Evolutionary conservation across 2,888 invertebrate species (phyloP), one percentile per base, ranked within the genome.

Genomic region (Achlya flavicornis): DNA sequence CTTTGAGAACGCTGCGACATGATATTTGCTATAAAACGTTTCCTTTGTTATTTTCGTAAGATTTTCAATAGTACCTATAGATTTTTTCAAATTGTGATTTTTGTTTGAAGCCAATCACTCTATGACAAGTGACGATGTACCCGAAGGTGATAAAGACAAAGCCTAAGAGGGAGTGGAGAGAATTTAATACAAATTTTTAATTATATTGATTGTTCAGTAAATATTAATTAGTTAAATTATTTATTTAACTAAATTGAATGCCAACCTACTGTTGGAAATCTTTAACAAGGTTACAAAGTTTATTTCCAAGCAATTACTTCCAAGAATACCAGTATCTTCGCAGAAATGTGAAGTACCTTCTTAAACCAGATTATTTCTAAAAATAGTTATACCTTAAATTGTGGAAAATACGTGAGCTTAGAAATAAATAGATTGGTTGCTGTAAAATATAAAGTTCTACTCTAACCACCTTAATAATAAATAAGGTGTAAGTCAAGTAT

Each of bases 231-330:
- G 10, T 10, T 38, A 10, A 10, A 10, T 38, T 48, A n/a, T 16
- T 48, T 48, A 16, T 16, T 16, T 16, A 16, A 14, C 3, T 14
- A 6, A 6, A 3, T 16, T 48, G 16, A 48, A 53, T 53, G 19
- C 19, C 26, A 26, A 41, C 38, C 6, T 10, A 14, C 26, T 12
- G 26, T 8, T n/a, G 35, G 35, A 16, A 35, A 60, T 41, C 12
- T 59, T 19, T 38, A 38, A 58, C 38, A 41, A 41, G 19, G 26
- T 59, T 41, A 38, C 12, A 1, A 43, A 60, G 41, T 60, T 41
- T 60, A 60, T 60, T 33, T n/a, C 60, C 60, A 26, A 43, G 26
- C 19, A 43, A 60, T 43, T 43, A 60, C 60, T 35, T 6, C 60
- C 60, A 43, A 43, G 19, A 60, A 41, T 26, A 43, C 60, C 26